Evolutionary conservation across 2,113 vertebrate genomes (phyloP).

Genomic region (Charadrius vociferus): DNA sequence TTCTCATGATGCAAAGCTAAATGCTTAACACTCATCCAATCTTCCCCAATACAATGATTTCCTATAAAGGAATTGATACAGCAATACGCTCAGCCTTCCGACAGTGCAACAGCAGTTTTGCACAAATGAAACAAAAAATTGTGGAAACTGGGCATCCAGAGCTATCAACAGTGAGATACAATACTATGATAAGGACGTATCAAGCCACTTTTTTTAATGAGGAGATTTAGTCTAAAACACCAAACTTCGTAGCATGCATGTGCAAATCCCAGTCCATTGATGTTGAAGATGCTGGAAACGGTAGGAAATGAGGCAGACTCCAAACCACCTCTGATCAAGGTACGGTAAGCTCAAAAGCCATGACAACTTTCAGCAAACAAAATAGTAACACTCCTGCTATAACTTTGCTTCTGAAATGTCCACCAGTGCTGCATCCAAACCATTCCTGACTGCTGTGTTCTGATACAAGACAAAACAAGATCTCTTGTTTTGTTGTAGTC

Average conservation of each 20-base stretch:
- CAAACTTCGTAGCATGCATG: fast-evolving
- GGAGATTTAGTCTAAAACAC: background rate
- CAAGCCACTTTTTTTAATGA: background rate
- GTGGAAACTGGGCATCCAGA: background rate
- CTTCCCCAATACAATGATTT: fast-evolving
- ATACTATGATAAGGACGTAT: fast-evolving
- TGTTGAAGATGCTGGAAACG: background rate
- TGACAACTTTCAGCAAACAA: background rate
- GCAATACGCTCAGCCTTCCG: background rate
- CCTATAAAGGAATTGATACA: background rate
- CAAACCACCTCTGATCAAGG: background rate
- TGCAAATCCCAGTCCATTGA: background rate
- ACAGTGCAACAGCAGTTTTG: background rate
- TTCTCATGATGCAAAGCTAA: background rate
- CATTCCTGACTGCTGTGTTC: background rate
- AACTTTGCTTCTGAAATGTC: background rate
- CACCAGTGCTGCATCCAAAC: background rate
- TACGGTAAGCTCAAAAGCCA: background rate
- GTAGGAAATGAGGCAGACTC: background rate
- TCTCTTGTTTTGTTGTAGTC: background rate
- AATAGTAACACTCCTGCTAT: background rate
- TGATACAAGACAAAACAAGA: background rate
- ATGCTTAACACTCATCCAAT: background rate
- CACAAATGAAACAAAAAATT: background rate
- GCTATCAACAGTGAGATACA: background rate